Percentiles rank a stretch among this genome's conserved stretches.
These are phyloP conservation scores for Myiagra hebetior DNA, from an alignment of 2,113 vertebrate genomes.

Conservation along the genomic window DNA sequence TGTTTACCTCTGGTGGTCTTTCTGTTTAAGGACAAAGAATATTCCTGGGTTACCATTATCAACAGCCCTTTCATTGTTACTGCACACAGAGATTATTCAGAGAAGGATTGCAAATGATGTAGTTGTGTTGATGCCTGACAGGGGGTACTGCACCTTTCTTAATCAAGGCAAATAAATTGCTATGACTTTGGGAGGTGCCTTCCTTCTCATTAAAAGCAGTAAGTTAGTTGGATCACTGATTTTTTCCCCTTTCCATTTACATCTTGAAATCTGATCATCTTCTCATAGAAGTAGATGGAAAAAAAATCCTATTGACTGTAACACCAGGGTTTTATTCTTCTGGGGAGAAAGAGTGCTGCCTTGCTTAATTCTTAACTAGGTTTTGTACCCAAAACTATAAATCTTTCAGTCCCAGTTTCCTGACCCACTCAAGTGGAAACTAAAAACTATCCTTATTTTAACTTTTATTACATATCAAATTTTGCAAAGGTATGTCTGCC, in stretches of 20 bases:
- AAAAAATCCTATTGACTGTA: not conserved
- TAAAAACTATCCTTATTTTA: slow-evolving; percentile 46
- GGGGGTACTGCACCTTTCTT: not conserved
- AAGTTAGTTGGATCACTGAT: not conserved
- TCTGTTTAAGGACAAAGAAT: not conserved
- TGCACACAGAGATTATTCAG: not conserved
- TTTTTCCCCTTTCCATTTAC: not conserved
- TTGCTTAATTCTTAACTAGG: slow-evolving; percentile 26
- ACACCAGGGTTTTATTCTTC: not conserved
- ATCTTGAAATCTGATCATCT: slow-evolving; percentile 22
- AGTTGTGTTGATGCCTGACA: not conserved
- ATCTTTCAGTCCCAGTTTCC: slow-evolving; percentile 43
- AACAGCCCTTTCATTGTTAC: not conserved
- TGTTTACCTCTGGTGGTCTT: not conserved
- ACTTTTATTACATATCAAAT: slow-evolving; percentile 47
- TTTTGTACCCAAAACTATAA: slow-evolving; percentile 39
- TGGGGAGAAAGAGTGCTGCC: not conserved
- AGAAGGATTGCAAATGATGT: not conserved
- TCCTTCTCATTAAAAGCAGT: not conserved
- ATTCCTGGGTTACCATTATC: not conserved
- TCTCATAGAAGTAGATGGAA: not conserved
- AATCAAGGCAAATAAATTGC: not conserved
- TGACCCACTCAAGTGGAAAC: slow-evolving; percentile 38
- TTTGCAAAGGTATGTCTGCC: slow-evolving; percentile 32
- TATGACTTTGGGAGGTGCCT: not conserved